Conservation (phyloP, 2,888 invertebrate genomes). For the Trachelus tabidus region DNA sequence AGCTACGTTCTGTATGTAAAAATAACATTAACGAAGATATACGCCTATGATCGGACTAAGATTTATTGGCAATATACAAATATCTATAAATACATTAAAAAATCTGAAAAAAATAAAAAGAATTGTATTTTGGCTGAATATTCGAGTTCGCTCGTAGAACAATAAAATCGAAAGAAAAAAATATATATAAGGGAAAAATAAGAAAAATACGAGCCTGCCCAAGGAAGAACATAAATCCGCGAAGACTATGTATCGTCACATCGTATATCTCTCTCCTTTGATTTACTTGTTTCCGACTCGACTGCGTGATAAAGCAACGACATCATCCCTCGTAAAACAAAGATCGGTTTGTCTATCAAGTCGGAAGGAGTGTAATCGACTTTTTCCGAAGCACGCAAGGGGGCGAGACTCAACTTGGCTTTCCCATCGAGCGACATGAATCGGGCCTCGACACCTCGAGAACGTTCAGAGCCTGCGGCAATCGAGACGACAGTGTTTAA, state of each 20-base stretch:
- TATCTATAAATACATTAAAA: not conserved
- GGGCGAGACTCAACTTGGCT: not conserved
- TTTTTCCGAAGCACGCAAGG: not conserved
- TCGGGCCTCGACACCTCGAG: not conserved
- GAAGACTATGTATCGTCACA: not conserved
- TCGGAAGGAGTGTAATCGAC: not conserved
- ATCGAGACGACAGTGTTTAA: not conserved
- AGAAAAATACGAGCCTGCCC: not conserved
- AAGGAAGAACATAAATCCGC: not conserved
- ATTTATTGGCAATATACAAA: no score
- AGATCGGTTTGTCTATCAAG: not conserved
- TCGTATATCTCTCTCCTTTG: not conserved
- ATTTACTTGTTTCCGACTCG: not conserved
- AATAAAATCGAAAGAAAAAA: not conserved
- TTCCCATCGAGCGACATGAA: not conserved
- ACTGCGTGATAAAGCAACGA: not conserved
- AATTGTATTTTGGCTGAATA: not conserved
- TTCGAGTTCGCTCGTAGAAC: not conserved
- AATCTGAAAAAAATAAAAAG: not conserved
- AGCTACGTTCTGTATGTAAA: no score
- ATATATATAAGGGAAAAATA: not conserved
- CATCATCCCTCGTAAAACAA: not conserved
- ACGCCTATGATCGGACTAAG: no score
- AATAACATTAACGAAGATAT: no score
- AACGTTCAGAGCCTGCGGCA: not conserved